These are phyloP conservation scores for Iphiclides podalirius DNA, from an alignment of 2,888 invertebrate species.

Conservation along the genomic window DNA sequence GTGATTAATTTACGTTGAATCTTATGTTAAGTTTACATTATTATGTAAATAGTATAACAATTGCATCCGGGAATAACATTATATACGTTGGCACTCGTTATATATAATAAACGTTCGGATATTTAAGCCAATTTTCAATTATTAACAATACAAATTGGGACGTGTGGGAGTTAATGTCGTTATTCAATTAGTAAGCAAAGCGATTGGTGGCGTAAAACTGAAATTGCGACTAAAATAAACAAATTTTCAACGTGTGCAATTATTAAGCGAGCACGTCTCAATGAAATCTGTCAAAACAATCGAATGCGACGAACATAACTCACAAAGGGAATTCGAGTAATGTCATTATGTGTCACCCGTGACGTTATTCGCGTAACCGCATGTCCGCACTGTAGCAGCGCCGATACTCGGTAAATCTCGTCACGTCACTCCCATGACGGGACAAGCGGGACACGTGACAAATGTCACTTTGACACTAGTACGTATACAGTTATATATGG, in stretches of 20 bases:
- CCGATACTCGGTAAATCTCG: slow-evolving; percentile 37
- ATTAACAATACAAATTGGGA: too few relatives aligned
- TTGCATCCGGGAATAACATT: too few relatives aligned
- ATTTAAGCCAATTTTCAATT: too few relatives aligned
- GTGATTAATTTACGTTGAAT: too few relatives aligned
- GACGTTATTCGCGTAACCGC: slow-evolving; percentile 28
- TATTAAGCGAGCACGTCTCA: background rate
- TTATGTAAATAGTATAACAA: too few relatives aligned
- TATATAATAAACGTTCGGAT: too few relatives aligned
- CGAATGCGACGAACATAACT: background rate
- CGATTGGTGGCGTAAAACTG: too few relatives aligned
- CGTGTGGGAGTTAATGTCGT: too few relatives aligned
- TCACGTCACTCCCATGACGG: slow-evolving; percentile 32
- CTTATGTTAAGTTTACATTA: too few relatives aligned
- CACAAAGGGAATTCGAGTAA: slow-evolving; percentile 15
- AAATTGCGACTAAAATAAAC: background rate
- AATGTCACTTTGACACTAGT: slow-evolving; percentile 41
- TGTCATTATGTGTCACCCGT: slow-evolving; percentile 13
- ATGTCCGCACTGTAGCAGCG: slow-evolving; percentile 22
- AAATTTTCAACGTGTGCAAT: background rate
- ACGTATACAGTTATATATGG: slow-evolving; percentile 34
- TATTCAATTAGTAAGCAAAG: too few relatives aligned
- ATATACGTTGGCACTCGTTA: too few relatives aligned
- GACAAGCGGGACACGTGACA: slow-evolving; percentile 32
- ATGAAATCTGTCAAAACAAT: background rate